Percentiles rank a stretch among this genome's conserved stretches.
These are phyloP conservation scores for Hormiphora californensis DNA, from an alignment of 37 sponge, comb jelly and placozoan species.

Conservation along the genomic window DNA sequence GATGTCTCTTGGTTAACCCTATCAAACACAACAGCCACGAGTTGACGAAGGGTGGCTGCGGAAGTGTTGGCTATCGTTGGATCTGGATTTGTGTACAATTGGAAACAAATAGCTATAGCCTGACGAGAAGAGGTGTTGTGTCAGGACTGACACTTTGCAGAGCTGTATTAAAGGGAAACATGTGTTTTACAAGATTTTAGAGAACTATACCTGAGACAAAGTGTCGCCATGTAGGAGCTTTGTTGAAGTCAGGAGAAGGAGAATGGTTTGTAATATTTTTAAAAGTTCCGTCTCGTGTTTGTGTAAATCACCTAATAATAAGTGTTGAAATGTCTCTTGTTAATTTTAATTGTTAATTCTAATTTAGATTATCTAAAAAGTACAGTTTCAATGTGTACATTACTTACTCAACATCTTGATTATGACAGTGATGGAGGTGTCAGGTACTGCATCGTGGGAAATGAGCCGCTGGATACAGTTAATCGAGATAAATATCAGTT, in stretches of 20 bases:
- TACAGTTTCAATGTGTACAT: not conserved
- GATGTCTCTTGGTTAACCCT: conserved; percentile 36
- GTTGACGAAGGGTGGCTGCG: conserved; percentile 75
- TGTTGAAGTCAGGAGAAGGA: conserved; percentile 68
- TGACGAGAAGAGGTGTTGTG: not conserved
- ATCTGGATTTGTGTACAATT: conserved; percentile 61
- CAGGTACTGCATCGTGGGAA: conserved; percentile 64
- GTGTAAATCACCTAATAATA: conserved; percentile 52
- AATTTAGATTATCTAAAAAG: too few species aligned
- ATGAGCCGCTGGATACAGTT: conserved; percentile 70
- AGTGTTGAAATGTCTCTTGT: not conserved
- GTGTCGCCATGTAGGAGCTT: conserved; percentile 61
- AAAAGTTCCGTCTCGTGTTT: conserved; percentile 67
- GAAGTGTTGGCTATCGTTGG: conserved; percentile 69
- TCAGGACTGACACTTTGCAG: not conserved
- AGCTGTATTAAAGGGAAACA: not conserved
- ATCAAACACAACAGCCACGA: conserved; percentile 76
- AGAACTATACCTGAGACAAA: conserved; percentile 62
- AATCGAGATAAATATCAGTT: conserved; percentile 64
- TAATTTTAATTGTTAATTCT: not conserved
- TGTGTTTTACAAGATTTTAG: too few species aligned
- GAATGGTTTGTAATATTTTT: conserved; percentile 75
- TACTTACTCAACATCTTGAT: conserved; percentile 2
- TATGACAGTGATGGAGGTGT: conserved; percentile 48
- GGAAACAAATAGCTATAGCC: conserved; percentile 67